These are phyloP conservation scores for Metellina segmentata DNA, from an alignment of 2,888 invertebrate species.

Conservation along the genomic window DNA sequence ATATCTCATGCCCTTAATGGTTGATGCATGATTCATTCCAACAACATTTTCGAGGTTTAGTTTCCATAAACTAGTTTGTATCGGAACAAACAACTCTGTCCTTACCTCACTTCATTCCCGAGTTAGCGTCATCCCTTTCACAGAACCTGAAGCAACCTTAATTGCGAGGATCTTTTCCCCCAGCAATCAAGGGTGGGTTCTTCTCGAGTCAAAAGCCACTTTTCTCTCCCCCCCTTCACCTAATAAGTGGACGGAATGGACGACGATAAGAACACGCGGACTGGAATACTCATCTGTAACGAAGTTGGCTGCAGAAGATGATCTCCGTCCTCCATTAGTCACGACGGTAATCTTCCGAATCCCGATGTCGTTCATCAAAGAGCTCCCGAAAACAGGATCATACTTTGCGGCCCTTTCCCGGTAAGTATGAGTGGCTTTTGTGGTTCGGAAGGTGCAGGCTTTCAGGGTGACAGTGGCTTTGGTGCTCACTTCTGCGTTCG, in stretches of 20 bases:
- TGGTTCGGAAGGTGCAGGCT: no score
- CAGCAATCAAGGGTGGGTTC: background rate
- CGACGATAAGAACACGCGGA: conserved; percentile 41
- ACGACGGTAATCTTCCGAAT: conserved; percentile 38
- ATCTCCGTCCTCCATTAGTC: conserved; percentile 48
- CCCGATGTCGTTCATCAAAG: conserved; percentile 37
- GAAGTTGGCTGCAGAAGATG: conserved; percentile 34
- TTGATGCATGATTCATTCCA: no score
- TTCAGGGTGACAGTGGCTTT: background rate
- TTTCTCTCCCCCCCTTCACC: background rate
- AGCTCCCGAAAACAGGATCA: background rate
- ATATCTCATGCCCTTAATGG: no score
- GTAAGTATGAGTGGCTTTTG: background rate
- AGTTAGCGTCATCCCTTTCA: no score
- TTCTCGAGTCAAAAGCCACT: conserved; percentile 38
- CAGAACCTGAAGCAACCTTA: background rate
- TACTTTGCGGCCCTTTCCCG: background rate
- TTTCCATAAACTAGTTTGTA: no score
- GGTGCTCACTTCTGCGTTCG: background rate
- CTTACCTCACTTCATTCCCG: no score
- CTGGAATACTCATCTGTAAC: conserved; percentile 52
- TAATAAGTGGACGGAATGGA: background rate
- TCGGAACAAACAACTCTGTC: no score
- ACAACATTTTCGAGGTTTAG: no score
- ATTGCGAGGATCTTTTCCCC: background rate